phyloP scores from a whole-genome alignment of 2,888 invertebrate genomes.

The Serripes groenlandicus region DNA sequence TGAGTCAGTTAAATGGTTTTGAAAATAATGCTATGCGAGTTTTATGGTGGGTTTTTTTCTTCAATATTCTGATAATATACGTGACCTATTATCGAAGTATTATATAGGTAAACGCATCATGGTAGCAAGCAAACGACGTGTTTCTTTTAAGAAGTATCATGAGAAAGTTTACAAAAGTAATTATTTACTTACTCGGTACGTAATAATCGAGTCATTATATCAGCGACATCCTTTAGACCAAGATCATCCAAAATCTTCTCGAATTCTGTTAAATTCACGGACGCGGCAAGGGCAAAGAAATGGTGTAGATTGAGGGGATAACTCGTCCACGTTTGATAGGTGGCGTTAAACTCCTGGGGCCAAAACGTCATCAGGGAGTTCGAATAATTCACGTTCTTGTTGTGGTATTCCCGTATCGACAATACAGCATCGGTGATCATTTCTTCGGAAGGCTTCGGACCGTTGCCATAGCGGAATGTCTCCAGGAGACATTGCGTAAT shows the following conservation, averaged over 20 bases:
- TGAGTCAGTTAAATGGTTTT: too few relatives aligned
- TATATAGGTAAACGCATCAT: too few relatives aligned
- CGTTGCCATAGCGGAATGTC: conserved; percentile 68
- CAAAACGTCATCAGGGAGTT: conserved; percentile 81
- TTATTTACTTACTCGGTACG: conserved; percentile 63
- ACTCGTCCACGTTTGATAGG: conserved; percentile 70
- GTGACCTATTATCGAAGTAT: too few relatives aligned
- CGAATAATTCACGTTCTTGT: conserved; percentile 75
- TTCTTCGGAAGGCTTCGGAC: conserved; percentile 65
- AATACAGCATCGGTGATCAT: conserved; percentile 51
- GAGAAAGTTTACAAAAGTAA: too few relatives aligned
- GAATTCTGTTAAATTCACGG: conserved; percentile 64
- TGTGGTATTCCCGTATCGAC: conserved; percentile 71
- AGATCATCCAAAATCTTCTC: conserved; percentile 71
- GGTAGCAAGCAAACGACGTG: too few relatives aligned
- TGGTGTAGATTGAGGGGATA: conserved; percentile 72
- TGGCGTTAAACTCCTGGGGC: conserved; percentile 78
- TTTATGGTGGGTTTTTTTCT: too few relatives aligned
- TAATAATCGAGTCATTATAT: conserved; percentile 49
- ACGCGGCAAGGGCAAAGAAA: conserved; percentile 69
- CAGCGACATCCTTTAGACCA: conserved; percentile 69
- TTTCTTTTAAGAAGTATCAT: too few relatives aligned
- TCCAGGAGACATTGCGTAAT: conserved; percentile 78
- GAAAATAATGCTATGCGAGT: too few relatives aligned
- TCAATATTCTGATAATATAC: too few relatives aligned